Evolutionary conservation across 2,888 invertebrate genomes (phyloP).

Genomic region (Oasisia sp.): DNA sequence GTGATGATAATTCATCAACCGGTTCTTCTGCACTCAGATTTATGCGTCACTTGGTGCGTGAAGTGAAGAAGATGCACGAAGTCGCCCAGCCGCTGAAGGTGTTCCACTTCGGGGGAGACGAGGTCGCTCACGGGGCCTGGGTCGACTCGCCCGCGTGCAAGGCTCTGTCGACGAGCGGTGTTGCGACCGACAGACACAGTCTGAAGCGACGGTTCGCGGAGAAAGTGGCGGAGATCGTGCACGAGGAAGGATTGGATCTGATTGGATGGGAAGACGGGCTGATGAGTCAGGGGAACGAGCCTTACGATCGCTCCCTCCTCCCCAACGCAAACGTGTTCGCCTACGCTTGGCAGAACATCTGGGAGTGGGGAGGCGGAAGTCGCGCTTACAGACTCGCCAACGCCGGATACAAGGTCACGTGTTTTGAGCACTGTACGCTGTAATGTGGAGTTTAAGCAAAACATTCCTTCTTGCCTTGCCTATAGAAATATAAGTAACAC

Average conservation of each 20-base stretch:
- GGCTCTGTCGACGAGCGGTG: constrained; percentile 26
- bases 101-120: constrained; percentile 62
- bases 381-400: constrained; percentile 56
- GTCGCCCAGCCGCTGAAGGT: constrained; percentile 44
- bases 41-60: constrained; percentile 53
- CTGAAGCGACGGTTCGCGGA: constrained; percentile 48
- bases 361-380: constrained; percentile 48
- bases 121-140: constrained; percentile 56
- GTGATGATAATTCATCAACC: not conserved
- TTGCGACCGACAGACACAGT: constrained; percentile 34
- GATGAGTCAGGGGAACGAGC: constrained; percentile 22
- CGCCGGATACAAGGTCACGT: constrained; percentile 53
- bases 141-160: constrained; percentile 52
- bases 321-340: not conserved
- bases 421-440: not conserved
- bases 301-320: constrained; percentile 32
- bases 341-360: constrained; percentile 53
- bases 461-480: not conserved
- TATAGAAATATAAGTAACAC: too few species aligned
- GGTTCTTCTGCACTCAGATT: constrained; percentile 47
- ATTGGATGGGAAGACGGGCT: constrained; percentile 51
- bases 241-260: constrained; percentile 34
- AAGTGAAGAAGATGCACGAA: constrained; percentile 35
- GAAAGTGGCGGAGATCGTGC: constrained; percentile 34
- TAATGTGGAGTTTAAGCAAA: not conserved